These are phyloP conservation scores for Gisinianus flammeolus DNA, from an alignment of 2,888 invertebrate species.

Conservation along the genomic window DNA sequence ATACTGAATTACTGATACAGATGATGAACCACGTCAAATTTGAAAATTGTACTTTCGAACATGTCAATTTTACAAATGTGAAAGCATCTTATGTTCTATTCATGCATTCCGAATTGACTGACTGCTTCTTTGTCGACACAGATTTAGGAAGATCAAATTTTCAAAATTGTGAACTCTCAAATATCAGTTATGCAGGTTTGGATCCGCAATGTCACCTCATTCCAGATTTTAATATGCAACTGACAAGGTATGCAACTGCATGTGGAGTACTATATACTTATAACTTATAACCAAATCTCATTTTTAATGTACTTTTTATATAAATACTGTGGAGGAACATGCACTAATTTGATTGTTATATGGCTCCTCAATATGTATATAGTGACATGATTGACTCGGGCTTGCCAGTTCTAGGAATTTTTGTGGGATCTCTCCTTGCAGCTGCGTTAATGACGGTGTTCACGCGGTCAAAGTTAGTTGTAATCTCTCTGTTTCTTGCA, in stretches of 20 bases:
- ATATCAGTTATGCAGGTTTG: slow-evolving; percentile 55
- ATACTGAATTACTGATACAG: no score
- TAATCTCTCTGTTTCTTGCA: slow-evolving; percentile 49
- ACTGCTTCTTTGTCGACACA: slow-evolving; percentile 56
- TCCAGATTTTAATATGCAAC: slow-evolving; percentile 57
- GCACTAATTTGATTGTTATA: background rate
- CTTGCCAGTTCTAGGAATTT: slow-evolving; percentile 55
- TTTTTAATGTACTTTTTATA: background rate
- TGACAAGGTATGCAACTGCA: slow-evolving; percentile 39
- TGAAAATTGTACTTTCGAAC: slow-evolving; percentile 72
- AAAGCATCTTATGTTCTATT: slow-evolving; percentile 64
- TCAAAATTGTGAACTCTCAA: slow-evolving; percentile 53
- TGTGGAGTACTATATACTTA: no score
- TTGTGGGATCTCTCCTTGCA: slow-evolving; percentile 52
- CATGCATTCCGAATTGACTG: slow-evolving; percentile 54
- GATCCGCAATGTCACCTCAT: slow-evolving; percentile 56
- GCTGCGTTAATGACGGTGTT: slow-evolving; percentile 38
- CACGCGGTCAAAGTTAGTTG: slow-evolving; percentile 47
- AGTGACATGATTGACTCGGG: slow-evolving; percentile 56
- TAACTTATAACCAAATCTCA: background rate
- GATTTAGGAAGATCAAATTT: slow-evolving; percentile 56
- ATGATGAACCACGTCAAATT: slow-evolving; percentile 74
- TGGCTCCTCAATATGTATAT: no score
- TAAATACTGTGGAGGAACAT: no score
- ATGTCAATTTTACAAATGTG: slow-evolving; percentile 73